phyloP scores from a whole-genome alignment of 2,113 vertebrate genomes.

The Hiodon alosoides region DNA sequence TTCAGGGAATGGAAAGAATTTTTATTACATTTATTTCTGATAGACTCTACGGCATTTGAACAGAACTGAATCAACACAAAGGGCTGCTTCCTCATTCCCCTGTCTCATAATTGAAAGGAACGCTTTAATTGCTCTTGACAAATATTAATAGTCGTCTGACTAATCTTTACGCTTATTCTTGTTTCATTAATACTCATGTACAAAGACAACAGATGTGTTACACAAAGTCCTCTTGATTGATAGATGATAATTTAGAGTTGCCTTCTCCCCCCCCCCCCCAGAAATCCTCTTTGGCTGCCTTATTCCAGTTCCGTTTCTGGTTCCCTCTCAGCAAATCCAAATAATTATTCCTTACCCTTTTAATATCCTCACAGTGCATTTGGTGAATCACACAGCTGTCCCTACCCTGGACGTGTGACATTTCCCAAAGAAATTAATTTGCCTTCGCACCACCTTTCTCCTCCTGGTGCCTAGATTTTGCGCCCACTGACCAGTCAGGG shows the following conservation, averaged over 20 bases:
- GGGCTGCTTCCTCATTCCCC: background rate
- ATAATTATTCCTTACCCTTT: conserved; percentile 12
- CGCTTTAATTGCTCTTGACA: background rate
- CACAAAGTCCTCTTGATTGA: background rate
- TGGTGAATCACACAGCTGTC: background rate
- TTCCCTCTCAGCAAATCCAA: background rate
- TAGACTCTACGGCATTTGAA: conserved; percentile 3
- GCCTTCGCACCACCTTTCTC: background rate
- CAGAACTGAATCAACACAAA: background rate
- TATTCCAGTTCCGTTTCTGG: background rate
- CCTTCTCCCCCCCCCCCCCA: background rate
- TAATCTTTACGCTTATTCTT: background rate
- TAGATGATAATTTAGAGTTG: no score
- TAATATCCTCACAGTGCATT: no score
- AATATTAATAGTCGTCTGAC: background rate
- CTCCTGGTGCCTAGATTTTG: background rate
- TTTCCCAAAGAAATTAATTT: conserved; percentile 13
- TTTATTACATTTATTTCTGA: conserved; percentile 19
- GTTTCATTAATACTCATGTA: no score
- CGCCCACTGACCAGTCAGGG: background rate
- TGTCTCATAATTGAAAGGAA: conserved; percentile 7
- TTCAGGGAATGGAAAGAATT: conserved; percentile 9
- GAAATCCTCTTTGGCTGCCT: background rate
- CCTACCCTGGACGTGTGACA: conserved; percentile 8
- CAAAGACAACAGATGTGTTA: background rate